Evolutionary conservation across 2,888 invertebrate genomes (phyloP).

Genomic region (Ichneumoninae sp.): DNA sequence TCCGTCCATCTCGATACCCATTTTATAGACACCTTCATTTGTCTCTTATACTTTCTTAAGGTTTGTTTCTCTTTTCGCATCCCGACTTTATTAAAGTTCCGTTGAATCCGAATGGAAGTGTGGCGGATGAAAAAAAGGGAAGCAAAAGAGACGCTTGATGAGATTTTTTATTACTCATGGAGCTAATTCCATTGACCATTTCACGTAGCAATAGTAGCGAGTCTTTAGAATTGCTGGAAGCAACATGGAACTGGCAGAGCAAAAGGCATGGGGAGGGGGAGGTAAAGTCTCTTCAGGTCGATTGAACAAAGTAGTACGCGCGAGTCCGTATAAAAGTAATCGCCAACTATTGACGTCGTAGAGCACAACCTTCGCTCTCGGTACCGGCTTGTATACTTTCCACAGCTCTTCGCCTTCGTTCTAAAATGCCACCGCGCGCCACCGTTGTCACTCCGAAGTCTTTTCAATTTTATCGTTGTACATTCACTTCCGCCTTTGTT

Average conservation of each 20-base stretch:
- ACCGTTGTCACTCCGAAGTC: slow-evolving; percentile 68
- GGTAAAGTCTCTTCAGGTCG: slow-evolving; percentile 69
- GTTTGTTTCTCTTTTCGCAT: slow-evolving; percentile 21
- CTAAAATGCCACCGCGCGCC: slow-evolving; percentile 39
- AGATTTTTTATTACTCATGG: slow-evolving; percentile 43
- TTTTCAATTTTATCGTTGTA: slow-evolving; percentile 46
- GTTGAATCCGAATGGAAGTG: slow-evolving; percentile 4
- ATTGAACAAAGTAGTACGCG: slow-evolving; percentile 60
- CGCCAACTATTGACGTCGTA: slow-evolving; percentile 67
- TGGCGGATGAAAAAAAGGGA: not conserved
- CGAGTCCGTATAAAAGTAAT: slow-evolving; percentile 58
- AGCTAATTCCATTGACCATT: slow-evolving; percentile 55
- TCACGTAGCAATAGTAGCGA: slow-evolving; percentile 22
- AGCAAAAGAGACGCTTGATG: slow-evolving; percentile 25
- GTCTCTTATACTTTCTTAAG: not conserved
- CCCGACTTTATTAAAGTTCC: not conserved
- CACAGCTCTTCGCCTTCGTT: slow-evolving; percentile 19
- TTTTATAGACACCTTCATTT: not conserved
- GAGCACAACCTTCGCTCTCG: slow-evolving; percentile 20
- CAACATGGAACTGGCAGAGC: not conserved
- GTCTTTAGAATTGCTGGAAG: slow-evolving; percentile 5
- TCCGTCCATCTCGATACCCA: slow-evolving; percentile 46
- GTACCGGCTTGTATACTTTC: not conserved
- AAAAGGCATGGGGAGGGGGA: no score
- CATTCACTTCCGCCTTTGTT: slow-evolving; percentile 37